Evolutionary conservation across 2,888 invertebrate genomes (phyloP), one percentile per base, ranked within the genome.

Genomic region (Druceiella hillmani): DNA sequence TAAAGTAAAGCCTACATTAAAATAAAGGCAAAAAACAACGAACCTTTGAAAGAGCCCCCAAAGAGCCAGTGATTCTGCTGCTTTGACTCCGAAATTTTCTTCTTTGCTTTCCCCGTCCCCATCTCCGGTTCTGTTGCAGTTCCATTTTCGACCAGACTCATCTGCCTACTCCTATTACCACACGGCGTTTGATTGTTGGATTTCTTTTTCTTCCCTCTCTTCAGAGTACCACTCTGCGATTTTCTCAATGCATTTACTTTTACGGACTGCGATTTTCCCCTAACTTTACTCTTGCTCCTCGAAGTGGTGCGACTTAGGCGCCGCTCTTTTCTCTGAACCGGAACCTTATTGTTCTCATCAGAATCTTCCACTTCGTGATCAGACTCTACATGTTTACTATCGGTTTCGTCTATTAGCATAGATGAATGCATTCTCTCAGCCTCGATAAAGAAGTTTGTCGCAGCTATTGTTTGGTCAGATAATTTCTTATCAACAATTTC

Each of bases 41-140:
- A 6, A 34, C 43, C 39, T 36, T 28, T 36, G 17, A n/a, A 24
- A 17, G 33, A 32, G 44, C 11, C 27, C 12, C 66, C 64, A 53
- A 68, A 69, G 36, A 66, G 59, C 70, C 70, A 70, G 27, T 66
- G 66, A 36, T 64, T 68, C 26, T 61, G 61, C 36, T 64, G 68
- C 17, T 52, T 50, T 4, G 27, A 10, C 17, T 69, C 67, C 2
- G 61, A 52, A 3, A 15, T 26, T 41, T 66, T 69, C 53, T 69
- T 68, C 50, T 66, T 67, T 1, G 52, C 45, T 9, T 65, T 44
- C 1, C 66, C 66, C 20, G 62, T 64, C 11, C 61, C 56, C n/a
- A n/a, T n/a, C n/a, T n/a, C n/a, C n/a, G n/a, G n/a, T n/a, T n/a
- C n/a, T n/a, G n/a, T n/a, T n/a, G n/a, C n/a, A n/a, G n/a, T n/a